Percentiles rank a stretch among this genome's conserved stretches.
Conservation (phyloP, 2,113 vertebrate genomes). For the Pterophyllum scalare region DNA sequence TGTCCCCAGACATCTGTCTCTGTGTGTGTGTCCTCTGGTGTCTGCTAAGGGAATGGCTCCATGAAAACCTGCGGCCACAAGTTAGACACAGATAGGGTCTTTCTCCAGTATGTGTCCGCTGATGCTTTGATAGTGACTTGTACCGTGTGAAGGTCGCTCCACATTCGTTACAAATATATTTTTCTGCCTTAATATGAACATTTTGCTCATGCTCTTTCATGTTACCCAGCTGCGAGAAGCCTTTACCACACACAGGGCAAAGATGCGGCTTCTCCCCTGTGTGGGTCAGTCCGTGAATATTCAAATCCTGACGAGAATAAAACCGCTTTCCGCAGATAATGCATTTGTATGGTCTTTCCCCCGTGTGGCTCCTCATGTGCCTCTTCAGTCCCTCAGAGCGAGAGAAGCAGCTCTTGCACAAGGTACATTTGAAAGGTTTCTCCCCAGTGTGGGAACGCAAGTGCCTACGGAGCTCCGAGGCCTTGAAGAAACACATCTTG, state of each 20-base stretch:
- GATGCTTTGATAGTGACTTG: conserved; percentile 69
- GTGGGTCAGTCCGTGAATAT: conserved; percentile 53
- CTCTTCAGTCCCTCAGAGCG: conserved; percentile 73
- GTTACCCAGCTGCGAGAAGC: conserved; percentile 76
- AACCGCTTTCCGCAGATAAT: conserved; percentile 65
- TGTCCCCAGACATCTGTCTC: conserved; percentile 45
- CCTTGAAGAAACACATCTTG: conserved; percentile 71
- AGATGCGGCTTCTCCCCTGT: conserved; percentile 73
- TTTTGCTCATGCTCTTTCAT: conserved; percentile 76
- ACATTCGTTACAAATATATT: conserved; percentile 64
- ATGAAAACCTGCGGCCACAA: conserved; percentile 39
- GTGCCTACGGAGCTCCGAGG: conserved; percentile 59
- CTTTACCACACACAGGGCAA: conserved; percentile 74
- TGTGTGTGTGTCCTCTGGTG: conserved; percentile 66
- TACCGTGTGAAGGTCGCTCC: conserved; percentile 64
- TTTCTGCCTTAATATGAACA: conserved; percentile 67
- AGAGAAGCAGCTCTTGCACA: conserved; percentile 70
- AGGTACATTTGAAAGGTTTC: conserved; percentile 68
- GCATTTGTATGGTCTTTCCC: conserved; percentile 67
- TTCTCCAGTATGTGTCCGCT: conserved; percentile 71
- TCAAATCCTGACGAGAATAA: conserved; percentile 70
- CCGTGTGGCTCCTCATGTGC: conserved; percentile 74
- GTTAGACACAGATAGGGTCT: conserved; percentile 54
- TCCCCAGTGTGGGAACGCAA: conserved; percentile 70
- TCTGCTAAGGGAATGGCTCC: conserved; percentile 73